Conservation (phyloP, 2,888 invertebrate genomes). For the Diloba caeruleocephala region DNA sequence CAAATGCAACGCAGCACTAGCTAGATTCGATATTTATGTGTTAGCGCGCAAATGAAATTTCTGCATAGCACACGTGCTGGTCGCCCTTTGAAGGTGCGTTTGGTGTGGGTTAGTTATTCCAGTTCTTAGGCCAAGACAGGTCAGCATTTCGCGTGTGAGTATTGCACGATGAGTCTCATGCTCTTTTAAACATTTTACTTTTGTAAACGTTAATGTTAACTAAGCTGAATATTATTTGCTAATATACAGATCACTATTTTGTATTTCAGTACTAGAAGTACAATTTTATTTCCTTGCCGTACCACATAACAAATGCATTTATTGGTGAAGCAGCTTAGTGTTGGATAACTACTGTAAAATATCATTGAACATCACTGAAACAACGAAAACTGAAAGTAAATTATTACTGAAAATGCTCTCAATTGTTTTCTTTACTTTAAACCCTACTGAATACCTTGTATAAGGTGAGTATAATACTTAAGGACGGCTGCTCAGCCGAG, state of each 20-base stretch:
- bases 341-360: conserved; percentile 51
- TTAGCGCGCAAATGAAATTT: too few species aligned
- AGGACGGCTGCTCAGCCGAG: too few species aligned
- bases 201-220: conserved; percentile 32
- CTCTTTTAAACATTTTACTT: conserved; percentile 32
- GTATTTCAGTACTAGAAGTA: conserved; percentile 26
- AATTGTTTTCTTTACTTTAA: conserved; percentile 42
- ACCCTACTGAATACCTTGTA: conserved; percentile 10
- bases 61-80: too few species aligned
- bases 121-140: conserved; percentile 31
- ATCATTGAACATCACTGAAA: conserved; percentile 60
- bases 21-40: too few species aligned
- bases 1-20: too few species aligned
- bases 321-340: conserved; percentile 46
- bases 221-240: conserved; percentile 34
- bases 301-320: conserved; percentile 49
- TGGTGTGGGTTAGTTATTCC: too few species aligned
- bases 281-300: conserved; percentile 30
- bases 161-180: conserved; percentile 29
- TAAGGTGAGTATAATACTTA: too few species aligned
- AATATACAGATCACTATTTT: conserved; percentile 18
- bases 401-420: conserved; percentile 64
- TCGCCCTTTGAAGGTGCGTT: too few species aligned
- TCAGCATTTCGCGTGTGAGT: conserved; percentile 28
- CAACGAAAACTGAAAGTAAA: conserved; percentile 75